phyloP scores from a whole-genome alignment of 1,140 invertebrate species.

The Alviniconcha marisindica region DNA sequence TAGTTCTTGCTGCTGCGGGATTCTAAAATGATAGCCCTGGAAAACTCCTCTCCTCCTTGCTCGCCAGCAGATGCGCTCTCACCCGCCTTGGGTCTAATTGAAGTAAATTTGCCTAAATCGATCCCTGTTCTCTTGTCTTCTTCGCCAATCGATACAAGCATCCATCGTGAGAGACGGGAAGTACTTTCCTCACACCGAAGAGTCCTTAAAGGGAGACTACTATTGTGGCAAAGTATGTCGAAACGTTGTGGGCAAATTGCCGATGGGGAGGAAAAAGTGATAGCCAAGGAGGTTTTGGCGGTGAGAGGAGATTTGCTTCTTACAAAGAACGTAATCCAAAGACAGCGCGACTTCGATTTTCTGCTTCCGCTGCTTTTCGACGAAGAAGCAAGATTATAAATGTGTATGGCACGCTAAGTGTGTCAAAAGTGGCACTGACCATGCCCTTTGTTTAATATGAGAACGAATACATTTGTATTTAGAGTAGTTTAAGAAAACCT shows the following conservation, averaged over 20 bases:
- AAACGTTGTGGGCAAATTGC: slow-evolving; percentile 11
- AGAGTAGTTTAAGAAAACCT: too few relatives aligned
- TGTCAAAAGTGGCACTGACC: too few relatives aligned
- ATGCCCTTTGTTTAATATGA: too few relatives aligned
- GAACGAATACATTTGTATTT: too few relatives aligned
- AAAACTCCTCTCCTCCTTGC: neutral
- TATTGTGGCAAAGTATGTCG: slow-evolving; percentile 21
- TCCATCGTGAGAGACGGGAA: slow-evolving; percentile 32
- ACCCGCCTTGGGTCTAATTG: slow-evolving; percentile 24
- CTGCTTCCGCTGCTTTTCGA: too few relatives aligned
- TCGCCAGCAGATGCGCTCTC: slow-evolving; percentile 34
- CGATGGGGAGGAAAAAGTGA: neutral
- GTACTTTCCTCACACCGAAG: slow-evolving; percentile 21
- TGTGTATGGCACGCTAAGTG: too few relatives aligned
- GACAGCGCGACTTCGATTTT: too few relatives aligned
- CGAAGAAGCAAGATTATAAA: too few relatives aligned
- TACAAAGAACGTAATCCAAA: neutral
- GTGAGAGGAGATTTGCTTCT: neutral
- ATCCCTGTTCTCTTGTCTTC: neutral
- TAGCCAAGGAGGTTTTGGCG: too few relatives aligned
- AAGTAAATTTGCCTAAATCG: slow-evolving; percentile 36
- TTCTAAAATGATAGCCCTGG: slow-evolving; percentile 28
- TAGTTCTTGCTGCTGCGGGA: neutral
- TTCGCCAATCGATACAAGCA: slow-evolving; percentile 30
- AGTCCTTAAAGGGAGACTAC: slow-evolving; percentile 26